phyloP scores from a whole-genome alignment of 2,113 vertebrate species.

The Xenopus borealis region DNA sequence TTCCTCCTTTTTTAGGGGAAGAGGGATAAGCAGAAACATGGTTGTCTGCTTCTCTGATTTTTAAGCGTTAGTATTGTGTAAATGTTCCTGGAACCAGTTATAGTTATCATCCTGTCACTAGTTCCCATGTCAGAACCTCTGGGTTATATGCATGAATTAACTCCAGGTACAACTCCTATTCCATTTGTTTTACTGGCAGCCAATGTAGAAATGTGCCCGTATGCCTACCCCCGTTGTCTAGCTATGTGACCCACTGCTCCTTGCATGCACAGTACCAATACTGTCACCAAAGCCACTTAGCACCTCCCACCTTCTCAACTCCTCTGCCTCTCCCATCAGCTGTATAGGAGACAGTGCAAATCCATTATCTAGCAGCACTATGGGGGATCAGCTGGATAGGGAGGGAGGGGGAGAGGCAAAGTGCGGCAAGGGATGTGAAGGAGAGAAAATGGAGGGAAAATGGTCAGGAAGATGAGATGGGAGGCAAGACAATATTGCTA shows the following conservation, averaged over 20 bases:
- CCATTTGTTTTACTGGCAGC: not conserved
- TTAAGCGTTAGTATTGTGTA: not conserved
- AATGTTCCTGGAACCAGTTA: not conserved
- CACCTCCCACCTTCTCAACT: conserved; percentile 31
- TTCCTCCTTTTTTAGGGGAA: conserved; percentile 8
- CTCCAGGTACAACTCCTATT: not conserved
- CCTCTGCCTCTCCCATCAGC: conserved; percentile 36
- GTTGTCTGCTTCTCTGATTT: not conserved
- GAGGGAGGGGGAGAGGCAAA: conserved; percentile 18
- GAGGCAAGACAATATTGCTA: not conserved
- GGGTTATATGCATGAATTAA: too few species aligned
- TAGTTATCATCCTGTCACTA: too few species aligned
- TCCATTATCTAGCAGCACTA: conserved; percentile 37
- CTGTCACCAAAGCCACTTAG: conserved; percentile 1
- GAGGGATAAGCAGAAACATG: not conserved
- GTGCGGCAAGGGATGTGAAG: conserved; percentile 31
- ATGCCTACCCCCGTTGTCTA: not conserved
- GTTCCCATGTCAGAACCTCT: too few species aligned
- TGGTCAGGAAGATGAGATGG: not conserved
- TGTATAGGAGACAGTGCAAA: conserved; percentile 32
- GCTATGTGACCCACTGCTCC: conserved; percentile 2
- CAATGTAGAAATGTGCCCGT: not conserved
- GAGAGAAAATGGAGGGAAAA: conserved; percentile 34
- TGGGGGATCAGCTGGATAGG: conserved; percentile 8
- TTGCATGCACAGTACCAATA: conserved; percentile 14